Evolutionary conservation across 2,113 vertebrate genomes (phyloP), one percentile per base, ranked within the genome.

Genomic region (Lonchura striata): DNA sequence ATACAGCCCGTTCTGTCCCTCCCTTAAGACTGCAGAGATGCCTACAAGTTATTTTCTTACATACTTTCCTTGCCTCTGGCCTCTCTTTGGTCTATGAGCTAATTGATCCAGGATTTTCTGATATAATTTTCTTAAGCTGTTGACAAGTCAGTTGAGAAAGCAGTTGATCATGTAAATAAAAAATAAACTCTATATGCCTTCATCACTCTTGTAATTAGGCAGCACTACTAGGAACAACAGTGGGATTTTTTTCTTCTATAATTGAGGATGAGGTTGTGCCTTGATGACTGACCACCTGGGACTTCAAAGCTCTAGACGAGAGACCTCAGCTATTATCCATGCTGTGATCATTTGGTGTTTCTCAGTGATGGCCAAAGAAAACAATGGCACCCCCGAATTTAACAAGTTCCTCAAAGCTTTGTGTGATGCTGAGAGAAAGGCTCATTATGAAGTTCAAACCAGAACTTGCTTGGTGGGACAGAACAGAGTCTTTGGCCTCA

Each of bases 81-180:
- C 19, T 74, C 7, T 69, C 57, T 86, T 92, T 44, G 52, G 28
- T 68, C 61, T 89, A 6, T 35, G 49, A 85, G 74, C 80, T 94
- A 95, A 95, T 59, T 77, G 82, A 87, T 76, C 83, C 85, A 54
- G 28, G 77, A 68, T 94, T 76, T 91, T 92, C 79, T 85, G 46
- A 72, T 65, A 54, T 72, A 72, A 82, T 82, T 65, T 39, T 86
- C 79, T 71, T 83, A 82, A 91, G 54, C 56, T 93, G 46, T 70
- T 88, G 50, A 81, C 71, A 77, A 9, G 56, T 85, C 4, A 11
- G 17, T 74, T 86, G 78, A 81, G 27, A 90, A 83, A 81, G 76
- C 5, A 1, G 17, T 52, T 93, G 76, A 79, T 57, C 65, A 33
- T 86, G n/a, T 71, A 90, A 81, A 86, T 70, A 27, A 84, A 75